Base-by-base conservation (phyloP, 2,113 vertebrate genomes). In the Cyanistes caeruleus region DNA sequence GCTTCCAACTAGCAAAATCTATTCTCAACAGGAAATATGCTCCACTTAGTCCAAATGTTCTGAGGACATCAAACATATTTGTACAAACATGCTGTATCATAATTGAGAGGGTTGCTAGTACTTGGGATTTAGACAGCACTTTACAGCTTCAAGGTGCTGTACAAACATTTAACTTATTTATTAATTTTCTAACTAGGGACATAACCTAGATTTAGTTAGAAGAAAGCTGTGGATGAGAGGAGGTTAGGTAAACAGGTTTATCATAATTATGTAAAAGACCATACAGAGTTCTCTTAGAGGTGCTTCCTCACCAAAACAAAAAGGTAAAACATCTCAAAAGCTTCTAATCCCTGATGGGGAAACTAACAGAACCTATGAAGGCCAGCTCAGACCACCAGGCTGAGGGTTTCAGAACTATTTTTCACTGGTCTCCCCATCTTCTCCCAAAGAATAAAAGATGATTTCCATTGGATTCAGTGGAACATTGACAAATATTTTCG, bases 151-250 rank as follows among this genome's bases (percentile, higher is more conserved):
- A 94, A 96, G 93, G 88, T 96, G 88, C 76, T 95, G 86, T 90
- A 87, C 73, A 95, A 96, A 93, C 95, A 95, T 87, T 96, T 84
- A 93, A 77, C 85, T 95, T 93, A 92, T 90, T 94, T 92, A 96
- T 96, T 96, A 95, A 95, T 92, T 92, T 93, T 92, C 86, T 94
- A 93, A 84, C 93, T 51, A 64, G 93, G 93, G 93, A 94, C 80
- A 37, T 95, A 96, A 97, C 93, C 92, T 90, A 96, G 92, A 93
- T 96, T 96, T 82, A 74, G 89, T 81, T 55, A 64, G 69, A 70
- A 94, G 69, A 12, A 37, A 55, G 80, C 53, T 72, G 55, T 51
- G 25, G 53, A 69, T 72, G 64, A 86, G 67, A 84, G 88, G 28
- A 84, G 18, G n/a, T 11, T 78, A 58, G 69, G 37, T 84, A 90